Percentiles rank a stretch among this genome's conserved stretches.
Evolutionary conservation across 2,113 vertebrate species (phyloP).

Genomic region (Ibidorhyncha struthersii): DNA sequence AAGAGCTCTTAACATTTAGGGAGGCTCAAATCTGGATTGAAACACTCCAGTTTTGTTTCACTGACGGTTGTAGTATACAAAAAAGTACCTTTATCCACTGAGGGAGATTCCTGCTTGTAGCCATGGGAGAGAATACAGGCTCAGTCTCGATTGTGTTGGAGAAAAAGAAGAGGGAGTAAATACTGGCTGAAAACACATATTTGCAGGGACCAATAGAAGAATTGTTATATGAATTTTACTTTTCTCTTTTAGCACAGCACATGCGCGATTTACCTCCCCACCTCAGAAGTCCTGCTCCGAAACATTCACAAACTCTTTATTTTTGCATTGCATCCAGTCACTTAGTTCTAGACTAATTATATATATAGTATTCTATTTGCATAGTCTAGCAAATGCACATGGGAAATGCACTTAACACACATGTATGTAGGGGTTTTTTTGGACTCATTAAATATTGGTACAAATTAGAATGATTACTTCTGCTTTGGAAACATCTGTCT

Average conservation of each 20-base stretch:
- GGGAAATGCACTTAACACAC: slow-evolving; percentile 11
- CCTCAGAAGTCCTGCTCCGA: not conserved
- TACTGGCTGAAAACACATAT: not conserved
- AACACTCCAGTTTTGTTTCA: not conserved
- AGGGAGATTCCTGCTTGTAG: not conserved
- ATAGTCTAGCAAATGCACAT: slow-evolving; percentile 52
- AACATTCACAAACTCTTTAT: not conserved
- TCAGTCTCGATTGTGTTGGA: not conserved
- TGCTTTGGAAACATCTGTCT: slow-evolving; percentile 62
- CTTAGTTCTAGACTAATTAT: not conserved
- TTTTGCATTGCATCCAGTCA: slow-evolving; percentile 31
- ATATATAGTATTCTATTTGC: slow-evolving; percentile 47
- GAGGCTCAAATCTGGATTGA: not conserved
- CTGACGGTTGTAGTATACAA: not conserved
- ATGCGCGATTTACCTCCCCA: not conserved
- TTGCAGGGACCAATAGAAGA: not conserved
- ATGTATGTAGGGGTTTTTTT: not conserved
- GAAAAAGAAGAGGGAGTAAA: not conserved
- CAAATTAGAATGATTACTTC: slow-evolving; percentile 51
- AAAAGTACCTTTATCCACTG: not conserved
- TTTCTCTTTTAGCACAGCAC: not conserved
- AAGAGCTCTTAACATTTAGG: not conserved
- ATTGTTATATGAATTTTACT: not conserved
- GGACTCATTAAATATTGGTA: slow-evolving; percentile 19
- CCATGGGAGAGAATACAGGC: not conserved